Base-by-base conservation (phyloP, 2,888 invertebrate species). In the Scaeva pyrastri region DNA sequence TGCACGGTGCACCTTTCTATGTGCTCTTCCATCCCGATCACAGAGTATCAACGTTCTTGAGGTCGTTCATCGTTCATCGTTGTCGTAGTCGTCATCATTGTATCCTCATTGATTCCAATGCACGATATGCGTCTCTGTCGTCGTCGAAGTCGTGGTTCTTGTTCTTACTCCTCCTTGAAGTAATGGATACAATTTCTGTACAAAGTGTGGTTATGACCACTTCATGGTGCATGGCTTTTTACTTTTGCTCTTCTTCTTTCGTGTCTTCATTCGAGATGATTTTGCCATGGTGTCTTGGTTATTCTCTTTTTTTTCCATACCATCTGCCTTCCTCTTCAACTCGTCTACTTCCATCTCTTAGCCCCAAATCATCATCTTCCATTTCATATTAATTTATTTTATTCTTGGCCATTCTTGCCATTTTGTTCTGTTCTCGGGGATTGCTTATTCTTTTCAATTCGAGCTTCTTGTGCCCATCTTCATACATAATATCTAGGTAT, bases 371-470 rank as follows among this genome's bases (percentile, higher is more conserved):
- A 70, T 77, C 52, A 19, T 70, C 70, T 60, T 86, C 64, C 71
- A 78, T 82, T 86, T 86, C 74, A 86, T 66, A 71, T 86, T 86
- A 82, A 81, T 86, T 85, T 81, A 85, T 85, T 85, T 85, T 81
- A 85, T 85, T 80, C 81, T 75, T 56, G 16, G 75, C 39, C 58
- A 62, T 70, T 62, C 52, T 48, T 71, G 36, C 58, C 76, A 71
- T 50, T 86, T 77, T 81, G 64, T 76, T 80, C 66, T 80, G 68
- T 75, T 43, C 36, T 31, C 26, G 7, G 11, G 5, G 19, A 19
- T 36, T 43, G 36, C 52, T 58, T 31, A 31, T 31, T 64, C 19
- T 66, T 23, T 21, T 11, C n/a, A n/a, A n/a, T n/a, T n/a, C n/a
- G 14, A 66, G 66, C 45, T 58, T 60, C 60, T 68, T 48, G 39